Evolutionary conservation across 2,113 vertebrate species (phyloP).

Genomic region (Rhinichthys klamathensis): DNA sequence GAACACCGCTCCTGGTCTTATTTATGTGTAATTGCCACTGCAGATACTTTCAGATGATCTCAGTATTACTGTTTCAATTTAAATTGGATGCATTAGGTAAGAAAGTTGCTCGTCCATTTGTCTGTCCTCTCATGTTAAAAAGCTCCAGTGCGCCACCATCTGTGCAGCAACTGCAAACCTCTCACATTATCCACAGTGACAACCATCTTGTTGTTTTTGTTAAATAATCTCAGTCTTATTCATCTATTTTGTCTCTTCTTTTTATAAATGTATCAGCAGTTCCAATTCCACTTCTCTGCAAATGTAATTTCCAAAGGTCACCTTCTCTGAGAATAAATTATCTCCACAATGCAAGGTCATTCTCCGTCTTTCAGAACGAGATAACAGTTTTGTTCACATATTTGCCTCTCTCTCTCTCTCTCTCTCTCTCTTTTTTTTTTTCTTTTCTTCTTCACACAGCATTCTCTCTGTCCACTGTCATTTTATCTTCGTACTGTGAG

Average conservation of each 20-base stretch:
- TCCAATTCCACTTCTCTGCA: constrained; percentile 57
- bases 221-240: constrained; percentile 38
- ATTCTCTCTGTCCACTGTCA: background rate
- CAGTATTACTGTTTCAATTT: constrained; percentile 19
- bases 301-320: constrained; percentile 71
- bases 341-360: constrained; percentile 59
- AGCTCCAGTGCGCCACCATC: constrained; percentile 30
- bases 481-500: background rate
- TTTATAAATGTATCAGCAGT: constrained; percentile 50
- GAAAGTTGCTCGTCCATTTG: background rate
- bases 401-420: constrained; percentile 49
- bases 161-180: background rate
- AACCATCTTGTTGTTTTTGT: constrained; percentile 31
- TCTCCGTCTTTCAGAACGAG: constrained; percentile 52
- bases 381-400: constrained; percentile 62
- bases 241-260: constrained; percentile 36
- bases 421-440: background rate
- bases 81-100: constrained; percentile 24
- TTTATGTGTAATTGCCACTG: background rate
- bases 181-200: constrained; percentile 24
- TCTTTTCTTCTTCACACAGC: background rate
- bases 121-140: constrained; percentile 26
- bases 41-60: constrained; percentile 18
- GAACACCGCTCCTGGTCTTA: no score
- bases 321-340: constrained; percentile 63